Evolutionary conservation across 2,113 vertebrate genomes (phyloP).

Genomic region (Taxidea taxus): DNA sequence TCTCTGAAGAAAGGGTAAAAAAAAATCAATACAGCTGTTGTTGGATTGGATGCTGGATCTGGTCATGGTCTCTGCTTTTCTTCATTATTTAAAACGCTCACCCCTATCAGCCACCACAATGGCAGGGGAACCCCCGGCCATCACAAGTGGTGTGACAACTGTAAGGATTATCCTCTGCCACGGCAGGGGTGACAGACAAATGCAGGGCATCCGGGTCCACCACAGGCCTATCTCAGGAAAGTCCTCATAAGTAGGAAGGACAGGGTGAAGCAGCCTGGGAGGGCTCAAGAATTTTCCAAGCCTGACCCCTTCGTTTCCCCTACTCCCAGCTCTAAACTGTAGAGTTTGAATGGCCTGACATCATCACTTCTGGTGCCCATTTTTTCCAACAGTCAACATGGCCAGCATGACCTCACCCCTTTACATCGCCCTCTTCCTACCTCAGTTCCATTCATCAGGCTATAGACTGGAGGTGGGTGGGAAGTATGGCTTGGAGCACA

Average conservation of each 20-base stretch:
- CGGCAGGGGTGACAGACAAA: not conserved
- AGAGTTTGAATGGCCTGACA: not conserved
- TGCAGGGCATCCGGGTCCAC: not conserved
- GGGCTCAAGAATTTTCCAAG: not conserved
- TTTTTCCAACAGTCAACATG: not conserved
- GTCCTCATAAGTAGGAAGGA: not conserved
- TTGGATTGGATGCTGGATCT: not conserved
- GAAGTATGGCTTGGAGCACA: not conserved
- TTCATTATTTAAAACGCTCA: slow-evolving; percentile 9
- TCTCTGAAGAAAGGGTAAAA: not conserved
- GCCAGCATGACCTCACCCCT: not conserved
- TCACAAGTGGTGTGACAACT: slow-evolving; percentile 45
- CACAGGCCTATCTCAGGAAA: not conserved
- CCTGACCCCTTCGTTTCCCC: not conserved
- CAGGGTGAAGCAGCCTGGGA: not conserved
- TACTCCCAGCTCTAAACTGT: not conserved
- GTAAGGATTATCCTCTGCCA: not conserved
- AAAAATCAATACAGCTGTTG: not conserved
- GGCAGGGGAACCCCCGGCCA: not conserved
- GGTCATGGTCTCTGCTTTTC: not conserved
- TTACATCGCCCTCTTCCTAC: not conserved
- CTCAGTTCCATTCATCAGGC: not conserved
- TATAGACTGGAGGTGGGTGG: not conserved
- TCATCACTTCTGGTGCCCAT: not conserved
- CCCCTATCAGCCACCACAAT: not conserved